Evolutionary conservation across 1,140 invertebrate species (phyloP).

Genomic region (Drosophila kanapiae): DNA sequence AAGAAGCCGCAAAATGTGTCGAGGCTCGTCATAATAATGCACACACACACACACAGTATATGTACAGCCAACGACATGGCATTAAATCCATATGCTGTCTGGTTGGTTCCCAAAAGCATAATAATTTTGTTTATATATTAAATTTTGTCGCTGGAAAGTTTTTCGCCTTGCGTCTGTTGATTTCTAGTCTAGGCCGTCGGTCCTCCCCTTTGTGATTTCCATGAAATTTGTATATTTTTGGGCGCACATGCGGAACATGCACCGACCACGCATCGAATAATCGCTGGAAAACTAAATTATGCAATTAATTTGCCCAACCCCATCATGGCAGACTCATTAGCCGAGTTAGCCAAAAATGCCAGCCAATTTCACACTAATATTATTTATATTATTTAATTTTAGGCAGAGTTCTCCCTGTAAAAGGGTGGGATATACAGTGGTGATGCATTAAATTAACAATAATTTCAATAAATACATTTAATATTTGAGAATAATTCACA

Average conservation of each 20-base stretch:
- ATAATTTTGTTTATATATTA: constrained; percentile 27
- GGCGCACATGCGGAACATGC: constrained; percentile 63
- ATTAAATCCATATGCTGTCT: constrained; percentile 66
- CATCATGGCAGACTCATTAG: constrained; percentile 28
- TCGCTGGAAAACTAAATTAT: constrained; percentile 56
- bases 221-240: constrained; percentile 29
- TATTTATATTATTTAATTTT: constrained; percentile 25
- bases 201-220: constrained; percentile 1
- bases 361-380: constrained; percentile 33
- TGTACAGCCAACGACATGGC: constrained; percentile 41
- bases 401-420: neutral
- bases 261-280: constrained; percentile 33
- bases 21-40: constrained; percentile 52
- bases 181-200: constrained; percentile 3
- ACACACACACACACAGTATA: constrained; percentile 8
- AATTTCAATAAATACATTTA: constrained; percentile 1
- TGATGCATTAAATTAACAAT: constrained; percentile 14
- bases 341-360: constrained; percentile 26
- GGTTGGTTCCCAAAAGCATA: constrained; percentile 10
- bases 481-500: neutral
- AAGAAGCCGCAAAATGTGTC: constrained; percentile 53
- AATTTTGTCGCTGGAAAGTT: constrained; percentile 34
- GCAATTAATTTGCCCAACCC: constrained; percentile 56
- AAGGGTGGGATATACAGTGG: neutral
- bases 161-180: neutral